phyloP scores from a whole-genome alignment of 2,888 invertebrate genomes.

The Drosophila hamatofila region DNA sequence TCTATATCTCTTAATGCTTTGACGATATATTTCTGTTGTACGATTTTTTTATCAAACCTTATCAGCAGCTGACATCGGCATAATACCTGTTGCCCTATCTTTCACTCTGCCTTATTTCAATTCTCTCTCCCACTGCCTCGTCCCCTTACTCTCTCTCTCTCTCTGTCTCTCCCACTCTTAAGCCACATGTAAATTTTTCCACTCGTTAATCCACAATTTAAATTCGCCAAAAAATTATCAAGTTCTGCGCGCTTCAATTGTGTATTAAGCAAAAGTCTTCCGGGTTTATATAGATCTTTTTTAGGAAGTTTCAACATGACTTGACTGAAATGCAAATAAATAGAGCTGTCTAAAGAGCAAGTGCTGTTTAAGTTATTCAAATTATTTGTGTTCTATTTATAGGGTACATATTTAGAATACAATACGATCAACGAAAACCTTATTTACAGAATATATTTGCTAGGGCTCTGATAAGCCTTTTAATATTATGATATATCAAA shows the following conservation, averaged over 20 bases:
- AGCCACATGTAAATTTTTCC: conserved; percentile 55
- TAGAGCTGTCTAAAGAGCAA: background rate
- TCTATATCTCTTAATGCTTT: background rate
- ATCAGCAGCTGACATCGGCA: conserved; percentile 44
- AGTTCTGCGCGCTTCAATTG: conserved; percentile 2
- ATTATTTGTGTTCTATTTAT: background rate
- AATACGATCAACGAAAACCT: background rate
- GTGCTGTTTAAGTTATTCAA: background rate
- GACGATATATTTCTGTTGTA: conserved; percentile 6
- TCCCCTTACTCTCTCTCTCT: background rate
- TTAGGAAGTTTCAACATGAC: background rate
- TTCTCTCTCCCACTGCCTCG: too few species aligned
- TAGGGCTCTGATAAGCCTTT: too few species aligned
- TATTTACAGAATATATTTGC: background rate
- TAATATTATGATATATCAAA: too few species aligned
- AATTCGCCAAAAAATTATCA: conserved; percentile 29
- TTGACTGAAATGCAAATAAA: conserved; percentile 8
- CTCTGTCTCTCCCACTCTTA: conserved; percentile 14
- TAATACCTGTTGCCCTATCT: conserved; percentile 22
- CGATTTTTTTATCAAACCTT: conserved; percentile 47
- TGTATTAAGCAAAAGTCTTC: conserved; percentile 11
- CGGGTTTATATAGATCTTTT: background rate
- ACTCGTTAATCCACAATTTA: conserved; percentile 21
- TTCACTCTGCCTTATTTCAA: too few species aligned
- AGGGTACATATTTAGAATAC: background rate